Conservation (phyloP, 2,888 invertebrate genomes). For the Acrobasis suavella region DNA sequence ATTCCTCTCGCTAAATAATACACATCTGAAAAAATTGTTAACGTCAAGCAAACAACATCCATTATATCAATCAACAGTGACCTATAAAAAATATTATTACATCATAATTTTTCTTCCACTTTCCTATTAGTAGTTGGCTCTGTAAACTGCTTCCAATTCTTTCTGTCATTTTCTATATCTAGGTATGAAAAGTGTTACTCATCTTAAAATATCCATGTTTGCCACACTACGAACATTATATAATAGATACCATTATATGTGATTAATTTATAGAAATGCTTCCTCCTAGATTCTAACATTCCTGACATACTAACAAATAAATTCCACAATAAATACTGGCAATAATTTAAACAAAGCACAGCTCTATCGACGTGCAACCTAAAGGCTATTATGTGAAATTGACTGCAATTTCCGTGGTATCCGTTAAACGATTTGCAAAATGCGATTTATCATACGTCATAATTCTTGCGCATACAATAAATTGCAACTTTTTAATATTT, state of each 20-base stretch:
- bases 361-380: constrained; percentile 41
- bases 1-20: too few species aligned
- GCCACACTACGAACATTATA: too few species aligned
- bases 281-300: background rate
- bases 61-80: too few species aligned
- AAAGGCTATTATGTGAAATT: constrained; percentile 75
- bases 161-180: too few species aligned
- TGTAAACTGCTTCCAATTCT: too few species aligned
- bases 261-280: background rate
- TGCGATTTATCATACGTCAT: constrained; percentile 79
- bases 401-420: constrained; percentile 75
- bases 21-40: too few species aligned
- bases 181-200: too few species aligned
- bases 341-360: constrained; percentile 41
- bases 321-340: constrained; percentile 30
- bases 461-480: constrained; percentile 79
- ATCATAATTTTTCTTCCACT: too few species aligned
- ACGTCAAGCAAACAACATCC: too few species aligned
- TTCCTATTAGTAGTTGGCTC: too few species aligned
- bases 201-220: too few species aligned
- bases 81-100: too few species aligned
- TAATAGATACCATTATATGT: background rate
- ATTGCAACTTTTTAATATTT: constrained; percentile 71
- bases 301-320: constrained; percentile 10
- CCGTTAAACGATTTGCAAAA: constrained; percentile 78